Evolutionary conservation across 2,888 invertebrate genomes (phyloP).

Genomic region (Labia minor): DNA sequence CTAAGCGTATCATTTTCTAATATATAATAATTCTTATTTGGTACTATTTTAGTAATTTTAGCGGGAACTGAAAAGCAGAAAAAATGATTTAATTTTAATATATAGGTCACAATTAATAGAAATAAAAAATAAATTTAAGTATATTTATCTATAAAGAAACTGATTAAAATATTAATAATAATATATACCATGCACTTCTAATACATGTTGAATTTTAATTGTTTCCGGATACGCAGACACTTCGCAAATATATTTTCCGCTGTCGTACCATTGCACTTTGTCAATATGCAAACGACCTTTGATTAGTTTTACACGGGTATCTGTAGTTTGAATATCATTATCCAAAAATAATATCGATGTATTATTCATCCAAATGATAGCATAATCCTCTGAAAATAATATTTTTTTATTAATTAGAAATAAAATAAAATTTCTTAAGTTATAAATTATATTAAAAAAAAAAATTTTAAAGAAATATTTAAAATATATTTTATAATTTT

Average conservation of each 20-base stretch:
- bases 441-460: too few relatives aligned
- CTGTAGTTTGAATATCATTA: background rate
- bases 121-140: too few relatives aligned
- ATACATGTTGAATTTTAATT: background rate
- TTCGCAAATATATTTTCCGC: background rate
- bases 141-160: too few relatives aligned
- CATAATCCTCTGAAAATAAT: background rate
- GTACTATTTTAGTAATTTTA: background rate
- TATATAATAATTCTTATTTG: background rate
- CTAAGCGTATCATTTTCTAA: background rate
- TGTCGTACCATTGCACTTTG: background rate
- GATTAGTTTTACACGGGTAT: background rate
- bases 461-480: too few relatives aligned
- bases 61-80: background rate
- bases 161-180: too few relatives aligned
- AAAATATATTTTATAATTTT: too few relatives aligned
- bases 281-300: background rate
- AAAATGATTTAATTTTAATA: background rate
- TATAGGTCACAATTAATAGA: too few relatives aligned
- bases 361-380: background rate
- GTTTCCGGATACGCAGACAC: background rate
- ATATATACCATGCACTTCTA: background rate
- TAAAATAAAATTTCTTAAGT: too few relatives aligned
- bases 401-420: background rate
- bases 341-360: background rate